Percentiles rank a stretch among this genome's conserved stretches.
Conservation (phyloP, 2,888 invertebrate genomes). For the Dryocosmus kuriphilus region DNA sequence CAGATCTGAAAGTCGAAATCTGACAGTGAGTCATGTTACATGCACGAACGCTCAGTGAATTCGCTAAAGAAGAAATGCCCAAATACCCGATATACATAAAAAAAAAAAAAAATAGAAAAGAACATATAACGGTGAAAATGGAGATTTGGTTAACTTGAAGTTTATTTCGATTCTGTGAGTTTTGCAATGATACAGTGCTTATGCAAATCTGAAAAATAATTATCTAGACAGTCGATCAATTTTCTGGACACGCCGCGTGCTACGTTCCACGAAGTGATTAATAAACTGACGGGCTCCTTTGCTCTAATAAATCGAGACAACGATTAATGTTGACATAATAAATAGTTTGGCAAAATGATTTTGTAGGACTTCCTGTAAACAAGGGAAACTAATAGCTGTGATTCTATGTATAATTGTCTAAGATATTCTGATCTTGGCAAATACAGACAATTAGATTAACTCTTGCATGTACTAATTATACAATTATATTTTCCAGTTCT, state of each 20-base stretch:
- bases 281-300: background rate
- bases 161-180: background rate
- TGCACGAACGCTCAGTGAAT: background rate
- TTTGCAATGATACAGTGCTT: background rate
- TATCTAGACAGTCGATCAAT: background rate
- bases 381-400: background rate
- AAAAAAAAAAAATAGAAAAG: background rate
- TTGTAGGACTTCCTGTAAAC: background rate
- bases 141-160: background rate
- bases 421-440: background rate
- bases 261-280: background rate
- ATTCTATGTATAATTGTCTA: conserved; percentile 7
- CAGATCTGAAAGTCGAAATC: conserved; percentile 49
- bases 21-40: conserved; percentile 35
- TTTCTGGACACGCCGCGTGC: background rate
- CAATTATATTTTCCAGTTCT: conserved; percentile 4
- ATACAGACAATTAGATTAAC: conserved; percentile 11
- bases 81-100: background rate
- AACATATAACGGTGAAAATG: background rate
- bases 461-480: conserved; percentile 18
- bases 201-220: conserved; percentile 16
- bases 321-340: background rate
- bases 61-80: background rate
- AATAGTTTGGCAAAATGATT: conserved; percentile 22
- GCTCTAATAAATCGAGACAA: background rate